A percentile compares a stretch with the other conserved stretches of the same genome.
These are phyloP conservation scores for Drosophila seguyi DNA, from an alignment of 1,140 invertebrate genomes.

Conservation along the genomic window DNA sequence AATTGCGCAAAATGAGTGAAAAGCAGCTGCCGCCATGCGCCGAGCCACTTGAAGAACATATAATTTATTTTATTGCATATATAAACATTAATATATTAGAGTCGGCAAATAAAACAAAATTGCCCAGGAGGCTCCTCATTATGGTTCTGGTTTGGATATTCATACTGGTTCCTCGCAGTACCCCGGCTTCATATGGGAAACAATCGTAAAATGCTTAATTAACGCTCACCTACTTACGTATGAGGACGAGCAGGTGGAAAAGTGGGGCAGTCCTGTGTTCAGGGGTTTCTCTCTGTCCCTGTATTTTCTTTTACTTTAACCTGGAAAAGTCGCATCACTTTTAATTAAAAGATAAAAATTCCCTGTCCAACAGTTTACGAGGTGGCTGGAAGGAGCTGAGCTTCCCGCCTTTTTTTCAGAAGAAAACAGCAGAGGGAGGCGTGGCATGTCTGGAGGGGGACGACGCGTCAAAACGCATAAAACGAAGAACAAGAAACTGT, in stretches of 20 bases:
- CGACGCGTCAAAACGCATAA: conserved; percentile 71
- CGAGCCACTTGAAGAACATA: conserved; percentile 54
- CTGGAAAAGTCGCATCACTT: conserved; percentile 62
- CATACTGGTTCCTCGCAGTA: neutral
- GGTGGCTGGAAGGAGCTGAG: conserved; percentile 5
- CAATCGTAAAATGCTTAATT: conserved; percentile 70
- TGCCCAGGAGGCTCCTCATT: conserved; percentile 7
- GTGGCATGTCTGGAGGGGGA: neutral
- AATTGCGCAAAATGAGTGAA: conserved; percentile 71
- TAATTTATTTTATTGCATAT: conserved; percentile 55
- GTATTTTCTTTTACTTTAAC: neutral
- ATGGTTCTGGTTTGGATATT: conserved; percentile 22
- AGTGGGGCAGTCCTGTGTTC: conserved; percentile 13
- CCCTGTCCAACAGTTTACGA: conserved; percentile 54
- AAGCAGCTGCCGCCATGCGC: conserved; percentile 58
- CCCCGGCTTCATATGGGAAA: conserved; percentile 18
- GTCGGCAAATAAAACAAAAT: conserved; percentile 47
- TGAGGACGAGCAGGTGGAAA: conserved; percentile 18
- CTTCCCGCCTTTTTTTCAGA: neutral
- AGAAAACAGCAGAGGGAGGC: neutral
- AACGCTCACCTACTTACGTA: conserved; percentile 48
- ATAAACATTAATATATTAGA: conserved; percentile 54
- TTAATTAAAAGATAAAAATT: conserved; percentile 82
- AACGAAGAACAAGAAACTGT: conserved; percentile 70
- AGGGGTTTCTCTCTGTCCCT: neutral